Evolutionary conservation across 2,797 vertebrate genomes (phyloP).

Genomic region (Notoglanidium macrostoma): DNA sequence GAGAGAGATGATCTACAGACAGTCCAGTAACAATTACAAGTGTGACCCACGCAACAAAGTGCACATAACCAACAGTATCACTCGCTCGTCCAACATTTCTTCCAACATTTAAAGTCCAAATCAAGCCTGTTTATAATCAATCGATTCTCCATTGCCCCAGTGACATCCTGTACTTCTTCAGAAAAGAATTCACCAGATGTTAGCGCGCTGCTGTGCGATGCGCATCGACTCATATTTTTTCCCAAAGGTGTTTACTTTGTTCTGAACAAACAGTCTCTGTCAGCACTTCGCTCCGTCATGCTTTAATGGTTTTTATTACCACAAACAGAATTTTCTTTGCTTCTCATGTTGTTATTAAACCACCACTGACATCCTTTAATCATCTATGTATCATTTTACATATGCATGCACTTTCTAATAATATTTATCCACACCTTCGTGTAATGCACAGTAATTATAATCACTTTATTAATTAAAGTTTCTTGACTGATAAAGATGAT

Average conservation of each 20-base stretch:
- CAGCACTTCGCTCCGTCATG: neutral
- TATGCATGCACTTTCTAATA: neutral
- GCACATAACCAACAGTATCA: neutral
- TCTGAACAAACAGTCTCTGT: neutral
- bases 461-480: neutral
- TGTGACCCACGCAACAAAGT: neutral
- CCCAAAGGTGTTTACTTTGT: neutral
- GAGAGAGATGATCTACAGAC: neutral
- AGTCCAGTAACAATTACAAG: neutral
- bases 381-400: neutral
- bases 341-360: neutral
- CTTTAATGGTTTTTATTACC: neutral
- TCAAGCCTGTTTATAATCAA: neutral
- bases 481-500: neutral
- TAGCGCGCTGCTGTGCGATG: neutral
- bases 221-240: neutral
- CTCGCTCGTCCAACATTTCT: neutral
- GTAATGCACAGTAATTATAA: neutral
- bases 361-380: neutral
- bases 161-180: neutral
- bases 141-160: neutral
- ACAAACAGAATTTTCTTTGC: neutral
- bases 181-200: neutral
- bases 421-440: neutral
- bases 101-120: neutral